Conservation (phyloP, 2,797 vertebrate genomes). For the Mallotus villosus region DNA sequence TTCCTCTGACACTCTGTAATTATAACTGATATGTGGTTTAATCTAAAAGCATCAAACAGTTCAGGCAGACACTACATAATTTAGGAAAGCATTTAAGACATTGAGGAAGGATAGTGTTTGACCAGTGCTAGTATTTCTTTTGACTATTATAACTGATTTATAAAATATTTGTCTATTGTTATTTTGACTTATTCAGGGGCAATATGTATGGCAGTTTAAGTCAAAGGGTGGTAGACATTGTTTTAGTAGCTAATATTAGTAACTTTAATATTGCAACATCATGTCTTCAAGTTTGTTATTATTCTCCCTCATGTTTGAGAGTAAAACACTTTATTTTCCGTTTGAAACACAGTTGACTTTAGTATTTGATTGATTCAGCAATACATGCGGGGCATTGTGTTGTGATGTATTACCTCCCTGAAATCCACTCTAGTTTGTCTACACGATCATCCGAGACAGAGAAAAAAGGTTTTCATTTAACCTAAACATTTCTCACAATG, state of each 20-base stretch:
- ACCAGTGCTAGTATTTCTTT: too few species aligned
- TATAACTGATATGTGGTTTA: too few species aligned
- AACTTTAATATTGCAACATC: not conserved
- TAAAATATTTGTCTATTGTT: not conserved
- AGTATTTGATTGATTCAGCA: not conserved
- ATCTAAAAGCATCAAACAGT: too few species aligned
- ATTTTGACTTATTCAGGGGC: not conserved
- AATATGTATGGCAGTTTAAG: not conserved
- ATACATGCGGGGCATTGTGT: not conserved
- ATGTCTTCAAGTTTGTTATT: not conserved
- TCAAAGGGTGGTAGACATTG: not conserved
- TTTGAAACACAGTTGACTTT: not conserved
- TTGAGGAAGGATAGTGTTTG: too few species aligned
- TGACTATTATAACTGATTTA: not conserved
- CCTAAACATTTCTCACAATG: slow-evolving; percentile 48
- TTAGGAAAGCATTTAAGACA: too few species aligned
- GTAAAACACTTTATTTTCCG: not conserved
- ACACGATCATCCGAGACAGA: slow-evolving; percentile 33
- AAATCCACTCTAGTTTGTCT: slow-evolving; percentile 26
- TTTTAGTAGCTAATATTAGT: not conserved
- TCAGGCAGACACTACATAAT: too few species aligned
- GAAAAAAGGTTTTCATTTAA: slow-evolving; percentile 45
- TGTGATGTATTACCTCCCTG: slow-evolving; percentile 29
- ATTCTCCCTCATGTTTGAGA: not conserved
- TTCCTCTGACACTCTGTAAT: not conserved